Percentiles rank a stretch among this genome's conserved stretches.
These are phyloP conservation scores for Xanthostigma xanthostigma DNA, from an alignment of 2,888 invertebrate species.

Conservation along the genomic window DNA sequence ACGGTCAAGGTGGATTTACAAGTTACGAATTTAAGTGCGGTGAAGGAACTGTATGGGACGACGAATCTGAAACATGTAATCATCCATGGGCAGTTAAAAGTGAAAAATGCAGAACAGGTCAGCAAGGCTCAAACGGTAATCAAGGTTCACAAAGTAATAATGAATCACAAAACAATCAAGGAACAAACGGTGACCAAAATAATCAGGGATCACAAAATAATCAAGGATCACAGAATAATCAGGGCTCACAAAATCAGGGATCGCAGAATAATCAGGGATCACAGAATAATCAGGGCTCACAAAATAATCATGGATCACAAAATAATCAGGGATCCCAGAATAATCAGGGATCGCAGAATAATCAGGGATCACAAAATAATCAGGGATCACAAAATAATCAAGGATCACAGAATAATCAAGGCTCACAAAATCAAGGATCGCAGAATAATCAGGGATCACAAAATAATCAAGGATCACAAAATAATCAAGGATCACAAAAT, in stretches of 20 bases:
- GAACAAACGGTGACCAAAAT: neutral
- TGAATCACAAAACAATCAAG: neutral
- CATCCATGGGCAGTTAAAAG: conserved; percentile 44
- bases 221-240: neutral
- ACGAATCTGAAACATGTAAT: conserved; percentile 51
- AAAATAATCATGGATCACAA: neutral
- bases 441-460: conserved; percentile 6
- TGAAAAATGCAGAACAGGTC: conserved; percentile 1
- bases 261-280: no score
- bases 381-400: conserved; percentile 6
- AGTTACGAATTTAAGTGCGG: conserved; percentile 60
- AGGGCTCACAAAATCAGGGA: no score
- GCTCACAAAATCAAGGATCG: conserved; percentile 5
- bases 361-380: neutral
- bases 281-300: neutral
- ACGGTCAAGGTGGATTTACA: conserved; percentile 40
- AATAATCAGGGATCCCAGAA: neutral
- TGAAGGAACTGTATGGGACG: conserved; percentile 66
- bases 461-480: conserved; percentile 9
- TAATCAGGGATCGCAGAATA: neutral
- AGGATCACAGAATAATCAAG: neutral
- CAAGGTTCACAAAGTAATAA: neutral
- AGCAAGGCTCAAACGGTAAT: neutral
- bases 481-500: conserved; percentile 11
- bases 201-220: neutral